Evolutionary conservation across 2,113 vertebrate species (phyloP), one percentile per base, ranked within the genome.

Genomic region (Gobiocypris rarus): DNA sequence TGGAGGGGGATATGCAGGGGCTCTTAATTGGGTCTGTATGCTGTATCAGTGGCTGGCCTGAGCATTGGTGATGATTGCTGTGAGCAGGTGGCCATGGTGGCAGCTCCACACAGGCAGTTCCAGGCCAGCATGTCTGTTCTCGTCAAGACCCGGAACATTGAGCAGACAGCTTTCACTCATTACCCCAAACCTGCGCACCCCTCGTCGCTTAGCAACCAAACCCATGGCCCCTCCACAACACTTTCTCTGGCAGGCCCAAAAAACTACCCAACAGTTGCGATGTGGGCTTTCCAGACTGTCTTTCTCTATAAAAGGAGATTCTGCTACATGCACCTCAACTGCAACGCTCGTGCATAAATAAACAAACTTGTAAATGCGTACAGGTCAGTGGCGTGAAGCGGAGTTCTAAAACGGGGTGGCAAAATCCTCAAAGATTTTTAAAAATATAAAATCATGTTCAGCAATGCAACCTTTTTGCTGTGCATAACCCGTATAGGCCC

Each of bases 11-110:
- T 95, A 94, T 90, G 91, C 63, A 73, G 92, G 91, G 92, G 92
- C 79, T 92, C 75, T 89, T 97, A 96, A 96, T 95, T 96, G 96
- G 94, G 95, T 88, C 93, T 87, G 90, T 94, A 91, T 92, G 93
- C 92, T 89, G 90, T 93, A 93, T 92, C 87, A 86, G 92, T 90
- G 93, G 94, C 92, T 92, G 92, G 93, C 90, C 87, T 88, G 93
- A 94, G 92, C 89, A 83, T 92, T 93, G 92, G 93, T 93, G 92
- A 95, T 95, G 93, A 93, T 93, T 93, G 91, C 22, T 90, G 89
- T 82, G 93, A 89, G 91, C 95, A 96, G 95, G 95, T 96, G 96
- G 94, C 93, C 90, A 86, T 86, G 87, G 93, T 93, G 93, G 92
- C 93, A 94, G 92, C 91, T 93, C 90, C 85, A 86, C 65, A 87